Base-by-base conservation (phyloP, 1,140 invertebrate species). In the Coboldia fuscipes region DNA sequence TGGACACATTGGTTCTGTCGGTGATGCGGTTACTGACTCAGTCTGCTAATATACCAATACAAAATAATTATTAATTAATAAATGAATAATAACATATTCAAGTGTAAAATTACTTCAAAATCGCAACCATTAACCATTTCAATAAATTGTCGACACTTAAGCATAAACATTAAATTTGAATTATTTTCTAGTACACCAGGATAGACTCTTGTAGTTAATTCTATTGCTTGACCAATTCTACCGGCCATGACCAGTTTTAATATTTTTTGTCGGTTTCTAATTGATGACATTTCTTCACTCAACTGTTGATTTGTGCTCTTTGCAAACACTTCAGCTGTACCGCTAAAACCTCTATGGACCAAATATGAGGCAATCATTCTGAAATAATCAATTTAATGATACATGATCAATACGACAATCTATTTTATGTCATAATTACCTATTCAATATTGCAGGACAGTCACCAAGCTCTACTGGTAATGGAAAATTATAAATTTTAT, bases 351-450 rank as follows among this genome's bases (percentile, higher is more conserved):
- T 60, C 96, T 88, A 62, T 97, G 92, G 40, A 97, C 84, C 46
- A 97, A 69, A 65, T 97, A 98, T 32, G 89, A 81, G 37, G 85
- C 90, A 34, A 97, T 88, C 75, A 97, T 85, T 65, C 88, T 93
- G 57, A 18, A 59, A 57, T 36, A 15, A 6, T 13, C 27, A 10
- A 8, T 10, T 8, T 29, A 14, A 4, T 4, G 14, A 27, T n/a
- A 10, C 14, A 27, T 10, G 14, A 9, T 17, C 18, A 33, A 37
- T 13, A 37, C 22, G n/a, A 39, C 16, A 17, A 28, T 30, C 16
- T 41, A 45, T 29, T 19, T 27, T 36, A 29, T 28, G 21, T 10
- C n/a, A 36, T 38, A 46, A 48, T 48, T 61, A 86, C 84, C 77
- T 88, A 55, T 92, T 82, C 51, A 93, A 63, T 41, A 84, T 74